Evolutionary conservation across 2,888 invertebrate species (phyloP).

Genomic region (Cyclophora albipunctata): DNA sequence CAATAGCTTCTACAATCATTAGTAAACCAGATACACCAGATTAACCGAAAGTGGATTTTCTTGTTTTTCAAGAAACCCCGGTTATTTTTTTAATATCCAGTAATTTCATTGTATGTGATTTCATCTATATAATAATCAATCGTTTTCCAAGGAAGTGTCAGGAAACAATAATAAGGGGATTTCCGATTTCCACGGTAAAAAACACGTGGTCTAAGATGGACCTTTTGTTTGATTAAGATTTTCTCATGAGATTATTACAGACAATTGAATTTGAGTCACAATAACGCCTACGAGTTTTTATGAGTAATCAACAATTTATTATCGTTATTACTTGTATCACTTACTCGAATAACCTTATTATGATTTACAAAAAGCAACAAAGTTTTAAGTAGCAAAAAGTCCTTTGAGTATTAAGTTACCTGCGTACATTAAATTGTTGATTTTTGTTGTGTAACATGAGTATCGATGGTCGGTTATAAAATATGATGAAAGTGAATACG

Average conservation of each 20-base stretch:
- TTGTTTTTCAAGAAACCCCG: constrained; percentile 55
- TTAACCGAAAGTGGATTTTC: constrained; percentile 48
- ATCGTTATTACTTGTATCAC: no score
- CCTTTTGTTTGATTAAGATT: constrained; percentile 48
- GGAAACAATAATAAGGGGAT: constrained; percentile 62
- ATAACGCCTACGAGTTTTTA: constrained; percentile 27
- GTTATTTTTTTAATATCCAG: constrained; percentile 40
- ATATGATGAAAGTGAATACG: constrained; percentile 52
- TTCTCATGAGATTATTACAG: constrained; percentile 49
- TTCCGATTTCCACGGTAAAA: constrained; percentile 58
- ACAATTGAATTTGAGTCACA: constrained; percentile 34
- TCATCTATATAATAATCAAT: constrained; percentile 13
- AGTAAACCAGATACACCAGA: constrained; percentile 54
- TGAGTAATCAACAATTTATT: neutral
- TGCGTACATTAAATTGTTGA: constrained; percentile 5
- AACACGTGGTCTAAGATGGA: constrained; percentile 33
- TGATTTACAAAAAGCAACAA: no score
- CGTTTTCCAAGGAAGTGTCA: constrained; percentile 52
- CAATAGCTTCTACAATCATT: constrained; percentile 33
- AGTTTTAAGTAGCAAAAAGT: no score
- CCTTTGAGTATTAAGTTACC: no score
- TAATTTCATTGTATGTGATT: constrained; percentile 49
- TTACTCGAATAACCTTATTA: no score
- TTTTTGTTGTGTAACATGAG: constrained; percentile 33
- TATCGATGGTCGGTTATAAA: constrained; percentile 25